Conservation (phyloP, 2,113 vertebrate genomes). For the Gnathonemus longibarbis region DNA sequence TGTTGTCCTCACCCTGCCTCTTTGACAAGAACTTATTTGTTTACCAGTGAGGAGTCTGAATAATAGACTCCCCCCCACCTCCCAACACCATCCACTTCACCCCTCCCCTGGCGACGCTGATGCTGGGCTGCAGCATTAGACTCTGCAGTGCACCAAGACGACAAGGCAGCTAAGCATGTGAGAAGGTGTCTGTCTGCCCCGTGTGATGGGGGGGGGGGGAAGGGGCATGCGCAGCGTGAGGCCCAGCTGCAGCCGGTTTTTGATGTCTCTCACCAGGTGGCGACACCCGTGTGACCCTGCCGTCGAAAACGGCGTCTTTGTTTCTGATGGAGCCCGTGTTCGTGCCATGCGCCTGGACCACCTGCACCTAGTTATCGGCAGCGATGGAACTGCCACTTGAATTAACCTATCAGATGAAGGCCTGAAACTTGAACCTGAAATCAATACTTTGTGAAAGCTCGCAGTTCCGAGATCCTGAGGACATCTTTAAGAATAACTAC, state of each 20-base stretch:
- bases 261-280: background rate
- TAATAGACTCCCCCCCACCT: background rate
- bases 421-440: conserved; percentile 1
- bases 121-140: conserved; percentile 34
- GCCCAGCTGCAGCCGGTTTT: background rate
- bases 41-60: conserved; percentile 8
- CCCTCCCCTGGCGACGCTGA: background rate
- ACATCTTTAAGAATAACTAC: background rate
- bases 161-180: background rate
- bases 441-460: background rate
- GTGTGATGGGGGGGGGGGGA: background rate
- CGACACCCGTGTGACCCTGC: background rate
- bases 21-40: conserved; percentile 24
- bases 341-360: background rate
- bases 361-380: background rate
- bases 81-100: background rate
- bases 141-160: conserved; percentile 17
- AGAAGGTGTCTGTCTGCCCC: background rate
- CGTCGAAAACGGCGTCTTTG: background rate
- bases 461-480: background rate
- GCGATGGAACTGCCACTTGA: background rate
- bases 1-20: background rate
- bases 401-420: background rate
- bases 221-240: background rate
- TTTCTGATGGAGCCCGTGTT: background rate